These are phyloP conservation scores for Apodemus sylvaticus DNA, from an alignment of 2,113 vertebrate genomes.

Conservation along the genomic window DNA sequence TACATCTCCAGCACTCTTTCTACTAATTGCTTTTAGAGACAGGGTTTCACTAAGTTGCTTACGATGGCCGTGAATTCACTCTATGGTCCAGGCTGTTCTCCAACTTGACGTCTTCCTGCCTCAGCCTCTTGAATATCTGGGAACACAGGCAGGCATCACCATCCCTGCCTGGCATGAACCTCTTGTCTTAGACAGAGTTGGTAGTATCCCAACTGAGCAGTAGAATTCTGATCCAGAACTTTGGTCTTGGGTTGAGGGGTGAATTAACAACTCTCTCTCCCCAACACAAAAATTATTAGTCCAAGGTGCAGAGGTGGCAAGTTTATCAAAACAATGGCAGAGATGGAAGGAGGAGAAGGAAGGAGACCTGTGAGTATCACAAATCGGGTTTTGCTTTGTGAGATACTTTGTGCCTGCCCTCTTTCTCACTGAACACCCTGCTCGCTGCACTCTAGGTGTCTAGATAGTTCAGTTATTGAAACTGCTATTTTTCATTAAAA, in stretches of 20 bases:
- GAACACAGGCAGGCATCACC: background rate
- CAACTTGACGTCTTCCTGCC: background rate
- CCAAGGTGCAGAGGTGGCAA: background rate
- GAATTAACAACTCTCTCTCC: background rate
- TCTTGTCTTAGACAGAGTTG: background rate
- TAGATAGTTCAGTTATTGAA: background rate
- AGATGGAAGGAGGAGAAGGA: no score
- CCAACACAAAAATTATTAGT: background rate
- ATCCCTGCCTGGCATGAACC: background rate
- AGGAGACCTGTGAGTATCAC: background rate
- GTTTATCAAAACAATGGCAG: background rate
- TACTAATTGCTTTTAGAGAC: background rate
- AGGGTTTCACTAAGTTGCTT: background rate
- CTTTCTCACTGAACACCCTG: background rate
- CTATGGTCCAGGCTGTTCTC: no score
- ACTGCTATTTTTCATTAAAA: background rate
- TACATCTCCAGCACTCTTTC: background rate
- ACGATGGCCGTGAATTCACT: background rate
- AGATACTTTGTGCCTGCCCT: background rate
- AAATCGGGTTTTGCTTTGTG: background rate
- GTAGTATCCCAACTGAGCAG: background rate
- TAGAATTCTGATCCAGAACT: background rate
- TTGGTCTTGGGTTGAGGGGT: background rate
- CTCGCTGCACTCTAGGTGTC: rapidly evolving
- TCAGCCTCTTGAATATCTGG: background rate